Percentiles rank a stretch among this genome's conserved stretches.
phyloP scores from a whole-genome alignment of 2,797 vertebrate species.

The Psittacula echo region DNA sequence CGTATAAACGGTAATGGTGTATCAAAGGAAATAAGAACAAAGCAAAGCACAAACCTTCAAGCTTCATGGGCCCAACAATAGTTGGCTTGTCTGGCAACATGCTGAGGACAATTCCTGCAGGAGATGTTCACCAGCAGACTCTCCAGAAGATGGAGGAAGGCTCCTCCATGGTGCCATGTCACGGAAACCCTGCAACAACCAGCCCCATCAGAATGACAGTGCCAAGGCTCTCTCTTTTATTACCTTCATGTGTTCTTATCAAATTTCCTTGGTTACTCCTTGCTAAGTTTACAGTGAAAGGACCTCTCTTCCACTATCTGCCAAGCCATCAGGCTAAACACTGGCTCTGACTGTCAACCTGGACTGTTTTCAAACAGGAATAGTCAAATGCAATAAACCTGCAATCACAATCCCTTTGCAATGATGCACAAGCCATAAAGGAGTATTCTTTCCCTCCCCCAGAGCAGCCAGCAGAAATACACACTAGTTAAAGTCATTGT shows the following conservation, averaged over 20 bases:
- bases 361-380: conserved; percentile 11
- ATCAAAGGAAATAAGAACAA: background rate
- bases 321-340: background rate
- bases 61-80: background rate
- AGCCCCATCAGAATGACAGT: background rate
- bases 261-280: background rate
- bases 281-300: background rate
- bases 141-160: background rate
- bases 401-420: background rate
- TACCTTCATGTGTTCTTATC: background rate
- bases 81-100: background rate
- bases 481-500: conserved; percentile 2
- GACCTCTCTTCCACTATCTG: background rate
- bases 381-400: background rate
- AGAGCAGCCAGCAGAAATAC: background rate
- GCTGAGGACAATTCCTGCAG: background rate
- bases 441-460: background rate
- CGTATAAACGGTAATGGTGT: rapidly evolving
- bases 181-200: background rate
- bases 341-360: background rate
- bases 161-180: background rate
- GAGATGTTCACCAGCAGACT: background rate
- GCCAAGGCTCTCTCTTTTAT: background rate
- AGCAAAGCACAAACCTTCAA: conserved; percentile 4
- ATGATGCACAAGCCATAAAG: background rate